Base-by-base conservation (phyloP, 1,140 invertebrate species). In the Venustaconcha ellipsiformis region DNA sequence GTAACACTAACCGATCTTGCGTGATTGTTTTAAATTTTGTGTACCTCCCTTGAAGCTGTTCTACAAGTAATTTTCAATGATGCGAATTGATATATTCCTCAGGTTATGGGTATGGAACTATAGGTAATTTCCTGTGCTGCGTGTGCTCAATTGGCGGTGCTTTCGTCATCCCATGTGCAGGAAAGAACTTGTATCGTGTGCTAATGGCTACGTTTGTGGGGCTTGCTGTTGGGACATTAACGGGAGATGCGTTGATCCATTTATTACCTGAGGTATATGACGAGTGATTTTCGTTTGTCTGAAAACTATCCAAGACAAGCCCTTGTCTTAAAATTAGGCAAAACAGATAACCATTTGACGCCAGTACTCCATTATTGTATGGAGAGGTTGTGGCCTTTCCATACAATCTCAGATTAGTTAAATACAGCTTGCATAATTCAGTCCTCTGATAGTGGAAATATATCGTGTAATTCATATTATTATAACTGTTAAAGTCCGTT, bases 171-270 rank as follows among this genome's bases (percentile, higher is more conserved):
- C 80, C 80, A 6, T 82, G 79, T 59, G 37, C 70, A 18, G 74
- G 67, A 20, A 65, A 60, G 66, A 26, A 4, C 15, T 55, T 72
- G 2, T 84, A 83, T 70, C 62, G 82, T 11, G 82, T 85, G 48
- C 56, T 90, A 15, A 90, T 91, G 77, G 77, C 82, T 11, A 65
- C 80, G 6, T 88, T 91, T 60, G 82, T 90, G 37, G 90, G 86
- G 13, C 81, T 91, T 15, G 89, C 88, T 37, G 89, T 90, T 17
- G 89, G 90, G 1, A 89, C 88, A 5, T 75, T 91, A 26, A 72
- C 83, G 65, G 86, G 88, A 15, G 90, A 91, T 74, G 88, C 90
- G 30, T 26, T 91, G 1, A 67, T 91, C n/a, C 90, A 91, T 85
- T 84, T 91, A 4, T 83, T 91, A 30, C 90, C 90, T 18, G 65